These are phyloP conservation scores for Neuroterus valhalla DNA, from an alignment of 1,140 invertebrate genomes.

Conservation along the genomic window DNA sequence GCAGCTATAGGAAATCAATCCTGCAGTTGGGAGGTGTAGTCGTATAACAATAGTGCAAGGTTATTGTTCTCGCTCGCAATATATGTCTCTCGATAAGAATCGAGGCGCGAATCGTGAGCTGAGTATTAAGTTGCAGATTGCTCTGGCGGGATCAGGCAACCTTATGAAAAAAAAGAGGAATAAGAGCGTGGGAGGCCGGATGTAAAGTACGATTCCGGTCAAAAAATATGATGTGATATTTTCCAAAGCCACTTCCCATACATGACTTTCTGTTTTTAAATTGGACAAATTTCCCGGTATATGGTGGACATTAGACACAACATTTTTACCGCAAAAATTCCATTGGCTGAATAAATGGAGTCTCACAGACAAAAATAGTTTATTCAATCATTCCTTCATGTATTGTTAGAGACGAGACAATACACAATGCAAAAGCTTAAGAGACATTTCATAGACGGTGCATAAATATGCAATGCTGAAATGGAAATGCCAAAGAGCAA, in stretches of 20 bases:
- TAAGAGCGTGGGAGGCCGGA: constrained; percentile 44
- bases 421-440: too few species aligned
- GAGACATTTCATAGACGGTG: too few species aligned
- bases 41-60: constrained; percentile 49
- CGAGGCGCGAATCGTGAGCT: constrained; percentile 55
- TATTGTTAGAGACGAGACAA: too few species aligned
- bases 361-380: background rate
- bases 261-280: too few species aligned
- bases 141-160: constrained; percentile 45
- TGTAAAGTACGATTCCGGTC: constrained; percentile 47
- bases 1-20: constrained; percentile 44
- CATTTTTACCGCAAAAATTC: too few species aligned
- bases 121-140: constrained; percentile 57
- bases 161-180: constrained; percentile 45
- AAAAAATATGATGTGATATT: constrained; percentile 49
- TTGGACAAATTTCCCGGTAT: too few species aligned
- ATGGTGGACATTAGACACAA: too few species aligned
- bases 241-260: constrained; percentile 40
- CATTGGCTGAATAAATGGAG: background rate
- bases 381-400: constrained; percentile 42
- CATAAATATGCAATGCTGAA: too few species aligned
- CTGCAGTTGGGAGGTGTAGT: constrained; percentile 41
- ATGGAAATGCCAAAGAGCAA: too few species aligned
- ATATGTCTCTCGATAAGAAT: constrained; percentile 56
- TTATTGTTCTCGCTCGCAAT: constrained; percentile 55